These are phyloP conservation scores for Drosophila acutilabella DNA, from an alignment of 2,888 invertebrate genomes.

Conservation along the genomic window DNA sequence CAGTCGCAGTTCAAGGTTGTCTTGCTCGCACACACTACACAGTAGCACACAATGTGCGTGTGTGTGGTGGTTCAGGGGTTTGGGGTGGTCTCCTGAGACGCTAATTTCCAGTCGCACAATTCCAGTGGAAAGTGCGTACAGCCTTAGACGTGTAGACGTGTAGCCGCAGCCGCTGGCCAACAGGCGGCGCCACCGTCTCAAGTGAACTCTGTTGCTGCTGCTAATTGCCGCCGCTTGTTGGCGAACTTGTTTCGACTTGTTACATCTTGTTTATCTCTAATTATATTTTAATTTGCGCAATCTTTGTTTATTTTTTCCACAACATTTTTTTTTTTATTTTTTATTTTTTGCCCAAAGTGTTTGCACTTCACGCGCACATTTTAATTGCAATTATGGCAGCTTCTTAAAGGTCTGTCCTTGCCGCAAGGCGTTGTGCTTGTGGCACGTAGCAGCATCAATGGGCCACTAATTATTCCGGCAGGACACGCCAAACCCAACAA, in stretches of 20 bases:
- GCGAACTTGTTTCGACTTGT: constrained; percentile 23
- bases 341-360: constrained; percentile 62
- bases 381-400: constrained; percentile 78
- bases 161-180: constrained; percentile 59
- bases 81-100: constrained; percentile 41
- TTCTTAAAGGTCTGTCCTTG: constrained; percentile 66
- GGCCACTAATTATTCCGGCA: constrained; percentile 79
- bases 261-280: constrained; percentile 76
- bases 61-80: constrained; percentile 34
- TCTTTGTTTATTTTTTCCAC: constrained; percentile 36
- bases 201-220: constrained; percentile 12
- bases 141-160: constrained; percentile 45
- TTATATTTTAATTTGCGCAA: constrained; percentile 80
- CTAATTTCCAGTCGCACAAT: constrained; percentile 65
- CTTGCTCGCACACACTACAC: constrained; percentile 37
- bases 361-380: constrained; percentile 73
- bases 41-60: background rate
- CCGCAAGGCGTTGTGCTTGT: constrained; percentile 66
- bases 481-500: constrained; percentile 36
- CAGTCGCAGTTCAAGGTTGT: background rate
- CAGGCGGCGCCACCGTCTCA: constrained; percentile 66
- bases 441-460: constrained; percentile 67
- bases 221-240: constrained; percentile 58
- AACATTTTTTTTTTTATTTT: constrained; percentile 20
- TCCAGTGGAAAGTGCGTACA: constrained; percentile 78